Evolutionary conservation across 2,888 invertebrate species (phyloP), one percentile per base, ranked within the genome.

Genomic region (Blera fallax): DNA sequence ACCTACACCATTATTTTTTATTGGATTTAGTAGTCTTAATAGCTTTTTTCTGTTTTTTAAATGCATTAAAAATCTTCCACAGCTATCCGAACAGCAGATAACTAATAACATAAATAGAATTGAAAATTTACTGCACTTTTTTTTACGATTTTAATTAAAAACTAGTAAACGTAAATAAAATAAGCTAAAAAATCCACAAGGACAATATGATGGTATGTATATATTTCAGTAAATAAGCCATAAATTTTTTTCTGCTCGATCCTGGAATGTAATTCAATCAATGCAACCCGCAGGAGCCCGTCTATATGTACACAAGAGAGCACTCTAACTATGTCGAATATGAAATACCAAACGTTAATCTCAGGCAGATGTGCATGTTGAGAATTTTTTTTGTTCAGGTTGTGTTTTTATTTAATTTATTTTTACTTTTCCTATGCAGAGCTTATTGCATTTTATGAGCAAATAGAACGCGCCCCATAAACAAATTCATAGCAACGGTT

Each of bases 311-410:
- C 40, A 32, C 21, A 50, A 14, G 34, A 48, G 40, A n/a, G 29
- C 34, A 67, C 58, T 43, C 45, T 48, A 56, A 34, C 14, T n/a
- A 27, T 65, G 54, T 67, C 27, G 48, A 58, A 77, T 69, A 43
- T 77, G 60, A 67, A 69, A 50, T 60, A 67, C 60, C 50, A 77
- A 60, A 40, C 65, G 56, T 65, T 56, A 48, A 58, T 76, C 45
- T 37, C 56, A 18, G 77, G 58, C 77, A 77, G 77, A 77, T 77
- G 77, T 67, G 67, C 65, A 65, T 14, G 65, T 16, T 58, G 58
- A 37, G 56, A 50, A 45, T 67, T 11, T 34, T 18, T 54, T 54
- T 65, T 40, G 32, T 50, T 48, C 48, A 65, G 21, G n/a, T 50
- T 65, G 10, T 29, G 5, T 37, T 16, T 14, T 52, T 21, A 3